Conservation (phyloP, 2,113 vertebrate genomes). For the Zosterops japonicus region DNA sequence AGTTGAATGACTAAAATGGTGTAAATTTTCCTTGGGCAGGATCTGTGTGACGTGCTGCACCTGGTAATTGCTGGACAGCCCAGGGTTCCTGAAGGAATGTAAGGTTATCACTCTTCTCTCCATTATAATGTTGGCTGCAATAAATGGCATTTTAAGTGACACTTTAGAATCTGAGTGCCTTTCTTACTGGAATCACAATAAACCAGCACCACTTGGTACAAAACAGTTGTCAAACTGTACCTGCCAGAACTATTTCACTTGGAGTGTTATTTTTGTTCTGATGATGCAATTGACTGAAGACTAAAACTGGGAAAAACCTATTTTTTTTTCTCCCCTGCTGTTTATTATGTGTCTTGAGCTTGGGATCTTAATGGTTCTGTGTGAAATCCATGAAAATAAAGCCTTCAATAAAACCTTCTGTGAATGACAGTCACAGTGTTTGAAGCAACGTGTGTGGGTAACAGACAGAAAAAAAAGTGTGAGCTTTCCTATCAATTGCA, state of each 20-base stretch:
- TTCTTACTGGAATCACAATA: background rate
- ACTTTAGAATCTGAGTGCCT: background rate
- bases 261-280: background rate
- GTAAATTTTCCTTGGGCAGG: background rate
- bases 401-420: no score
- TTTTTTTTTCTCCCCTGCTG: fast-evolving
- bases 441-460: fast-evolving
- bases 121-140: background rate
- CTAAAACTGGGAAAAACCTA: background rate
- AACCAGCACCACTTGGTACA: background rate
- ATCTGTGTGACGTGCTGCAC: fast-evolving
- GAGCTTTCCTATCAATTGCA: background rate
- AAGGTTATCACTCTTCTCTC: background rate
- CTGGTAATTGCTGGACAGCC: background rate
- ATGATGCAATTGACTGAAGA: background rate
- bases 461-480: background rate
- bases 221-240: background rate
- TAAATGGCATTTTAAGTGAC: background rate
- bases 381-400: background rate
- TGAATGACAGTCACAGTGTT: no score
- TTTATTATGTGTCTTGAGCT: background rate
- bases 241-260: background rate
- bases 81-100: background rate
- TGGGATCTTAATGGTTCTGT: background rate
- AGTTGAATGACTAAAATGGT: background rate